Evolutionary conservation across 1,140 invertebrate species (phyloP).

Genomic region (Psilanteris sp.): DNA sequence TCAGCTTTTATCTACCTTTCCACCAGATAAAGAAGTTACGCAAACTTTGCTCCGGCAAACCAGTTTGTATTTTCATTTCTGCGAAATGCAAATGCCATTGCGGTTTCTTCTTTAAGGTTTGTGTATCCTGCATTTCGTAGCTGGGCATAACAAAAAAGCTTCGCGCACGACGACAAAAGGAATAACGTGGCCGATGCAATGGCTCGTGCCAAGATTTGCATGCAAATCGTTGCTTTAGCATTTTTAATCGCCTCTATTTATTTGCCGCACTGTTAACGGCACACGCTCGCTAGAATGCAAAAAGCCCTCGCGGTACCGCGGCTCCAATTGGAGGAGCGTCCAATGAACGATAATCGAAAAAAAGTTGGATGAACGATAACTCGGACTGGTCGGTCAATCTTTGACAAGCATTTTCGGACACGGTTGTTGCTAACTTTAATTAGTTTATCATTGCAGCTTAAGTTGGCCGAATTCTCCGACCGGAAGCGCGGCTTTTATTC

Average conservation of each 20-base stretch:
- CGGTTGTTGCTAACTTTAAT: too few relatives aligned
- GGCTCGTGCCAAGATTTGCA: conserved; percentile 60
- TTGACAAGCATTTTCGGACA: too few relatives aligned
- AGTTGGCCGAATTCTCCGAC: too few relatives aligned
- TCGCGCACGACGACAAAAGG: conserved; percentile 26
- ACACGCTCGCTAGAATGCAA: neutral
- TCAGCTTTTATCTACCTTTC: conserved; percentile 44
- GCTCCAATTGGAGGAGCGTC: neutral
- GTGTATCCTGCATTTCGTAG: conserved; percentile 5
- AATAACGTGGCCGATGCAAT: conserved; percentile 27
- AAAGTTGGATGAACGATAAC: too few relatives aligned
- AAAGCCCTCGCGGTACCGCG: neutral
- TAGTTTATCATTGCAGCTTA: too few relatives aligned
- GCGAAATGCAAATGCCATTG: conserved; percentile 62
- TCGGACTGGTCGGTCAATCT: too few relatives aligned
- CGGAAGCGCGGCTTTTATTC: too few relatives aligned
- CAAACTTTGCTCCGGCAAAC: conserved; percentile 39
- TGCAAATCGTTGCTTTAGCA: conserved; percentile 45
- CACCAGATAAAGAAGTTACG: conserved; percentile 56
- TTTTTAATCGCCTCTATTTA: conserved; percentile 52
- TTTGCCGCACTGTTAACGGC: conserved; percentile 27
- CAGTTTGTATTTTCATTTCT: conserved; percentile 58
- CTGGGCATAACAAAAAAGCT: conserved; percentile 13
- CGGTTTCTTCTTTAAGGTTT: conserved; percentile 26
- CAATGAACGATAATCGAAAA: too few relatives aligned